Conservation (phyloP, 2,888 invertebrate species). For the Erannis defoliaria region DNA sequence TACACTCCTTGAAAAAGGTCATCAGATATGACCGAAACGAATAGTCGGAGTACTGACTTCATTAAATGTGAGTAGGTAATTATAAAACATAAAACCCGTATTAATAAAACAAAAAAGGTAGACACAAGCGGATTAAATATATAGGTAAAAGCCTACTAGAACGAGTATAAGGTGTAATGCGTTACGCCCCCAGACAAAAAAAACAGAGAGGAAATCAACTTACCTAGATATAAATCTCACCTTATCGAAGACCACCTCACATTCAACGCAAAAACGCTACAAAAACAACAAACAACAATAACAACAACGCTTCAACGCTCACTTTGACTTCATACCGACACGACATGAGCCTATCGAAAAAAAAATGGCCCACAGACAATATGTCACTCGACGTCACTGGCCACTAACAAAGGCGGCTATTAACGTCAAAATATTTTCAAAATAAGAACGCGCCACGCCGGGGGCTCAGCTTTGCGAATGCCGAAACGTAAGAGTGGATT, state of each 20-base stretch:
- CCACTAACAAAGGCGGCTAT: conserved; percentile 71
- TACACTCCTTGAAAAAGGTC: too few relatives aligned
- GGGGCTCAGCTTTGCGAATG: conserved; percentile 69
- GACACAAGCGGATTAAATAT: too few relatives aligned
- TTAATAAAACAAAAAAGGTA: too few relatives aligned
- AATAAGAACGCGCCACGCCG: conserved; percentile 74
- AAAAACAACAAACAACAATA: conserved; percentile 37
- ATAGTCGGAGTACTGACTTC: too few relatives aligned
- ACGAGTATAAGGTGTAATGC: too few relatives aligned
- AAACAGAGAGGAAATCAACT: conserved; percentile 15
- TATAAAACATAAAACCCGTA: too few relatives aligned
- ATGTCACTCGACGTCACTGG: conserved; percentile 65
- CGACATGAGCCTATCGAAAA: conserved; percentile 31
- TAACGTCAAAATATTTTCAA: conserved; percentile 86
- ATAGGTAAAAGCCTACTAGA: too few relatives aligned
- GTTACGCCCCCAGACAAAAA: neutral
- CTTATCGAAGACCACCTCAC: conserved; percentile 41
- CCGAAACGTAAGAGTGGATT: conserved; percentile 58
- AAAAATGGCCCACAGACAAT: conserved; percentile 56
- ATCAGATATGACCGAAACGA: too few relatives aligned
- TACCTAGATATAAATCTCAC: conserved; percentile 25
- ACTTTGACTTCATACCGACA: conserved; percentile 37
- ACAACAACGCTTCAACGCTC: conserved; percentile 40
- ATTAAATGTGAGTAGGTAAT: too few relatives aligned
- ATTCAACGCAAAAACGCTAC: conserved; percentile 32